These are phyloP conservation scores for Nesogale talazaci DNA, from an alignment of 2,113 vertebrate genomes.

Conservation along the genomic window DNA sequence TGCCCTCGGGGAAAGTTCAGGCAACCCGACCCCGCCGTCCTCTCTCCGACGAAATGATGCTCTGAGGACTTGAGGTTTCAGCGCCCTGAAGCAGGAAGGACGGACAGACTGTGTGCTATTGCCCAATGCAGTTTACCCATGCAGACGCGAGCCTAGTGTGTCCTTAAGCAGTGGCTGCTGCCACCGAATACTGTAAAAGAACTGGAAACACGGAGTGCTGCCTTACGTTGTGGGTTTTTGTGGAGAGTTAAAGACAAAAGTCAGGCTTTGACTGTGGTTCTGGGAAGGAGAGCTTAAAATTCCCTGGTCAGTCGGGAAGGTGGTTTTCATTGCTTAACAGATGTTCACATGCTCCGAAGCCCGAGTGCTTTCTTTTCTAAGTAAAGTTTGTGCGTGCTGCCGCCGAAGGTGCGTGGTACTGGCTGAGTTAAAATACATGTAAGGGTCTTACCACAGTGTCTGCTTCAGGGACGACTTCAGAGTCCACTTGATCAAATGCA, in stretches of 20 bases:
- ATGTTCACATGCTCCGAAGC: not conserved
- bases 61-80: not conserved
- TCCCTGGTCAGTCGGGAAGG: not conserved
- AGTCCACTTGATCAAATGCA: not conserved
- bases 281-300: not conserved
- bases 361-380: not conserved
- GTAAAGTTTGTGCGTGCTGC: not conserved
- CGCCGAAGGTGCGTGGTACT: not conserved
- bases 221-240: slow-evolving; percentile 7
- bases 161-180: not conserved
- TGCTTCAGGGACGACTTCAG: not conserved
- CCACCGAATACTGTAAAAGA: not conserved
- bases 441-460: not conserved
- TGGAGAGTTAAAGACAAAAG: not conserved
- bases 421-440: slow-evolving; percentile 30
- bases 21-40: not conserved
- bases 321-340: not conserved
- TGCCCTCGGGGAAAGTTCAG: slow-evolving; percentile 50
- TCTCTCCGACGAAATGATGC: not conserved
- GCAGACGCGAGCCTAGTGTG: not conserved
- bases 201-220: not conserved
- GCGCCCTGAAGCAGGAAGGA: not conserved
- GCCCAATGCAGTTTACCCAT: not conserved
- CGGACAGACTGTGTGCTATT: not conserved
- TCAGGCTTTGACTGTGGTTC: not conserved